Base-by-base conservation (phyloP, 2,888 invertebrate genomes). In the Scaptomyza polygonia region DNA sequence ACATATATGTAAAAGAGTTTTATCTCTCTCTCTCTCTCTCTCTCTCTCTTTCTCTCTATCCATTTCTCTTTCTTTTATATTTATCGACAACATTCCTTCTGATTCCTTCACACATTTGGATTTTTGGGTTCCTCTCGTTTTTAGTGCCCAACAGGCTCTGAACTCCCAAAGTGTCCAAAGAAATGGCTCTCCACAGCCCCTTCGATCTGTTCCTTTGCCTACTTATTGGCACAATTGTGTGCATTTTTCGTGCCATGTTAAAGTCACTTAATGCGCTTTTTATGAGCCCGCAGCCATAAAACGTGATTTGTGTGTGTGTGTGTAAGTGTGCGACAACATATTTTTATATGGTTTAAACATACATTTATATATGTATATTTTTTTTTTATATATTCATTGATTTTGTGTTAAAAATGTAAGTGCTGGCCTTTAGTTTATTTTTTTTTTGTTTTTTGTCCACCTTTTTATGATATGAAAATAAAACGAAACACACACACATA, bases 351-450 rank as follows among this genome's bases (percentile, higher is more conserved):
- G 52, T 21, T 44, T 34, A 68, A 59, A 59, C 48, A 34, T 47
- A 48, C 9, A 18, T 29, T 21, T 39, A 54, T 53, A 62, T 62
- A 63, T n/a, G n/a, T n/a, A n/a, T n/a, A n/a, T n/a, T n/a, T n/a
- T 75, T 59, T 81, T 64, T 87, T 82, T 86, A 79, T 86, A 88
- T 82, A 86, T 82, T 84, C 80, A 88, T 82, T 88, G 82, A 82
- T 82, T 82, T 88, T 84, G 85, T 88, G 88, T 82, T 88, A 82
- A 82, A 88, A 84, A 86, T 86, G 87, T 88, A 86, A 82, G 85
- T 82, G 82, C 85, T 62, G 58, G 66, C 79, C 78, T 79, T 81
- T 87, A 81, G 79, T 81, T 85, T 68, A 58, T 79, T 62, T 72
- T 58, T 59, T 56, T 63, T n/a, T n/a, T n/a, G n/a, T n/a, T n/a